These are phyloP conservation scores for Chaenocephalus aceratus DNA, from an alignment of 2,113 vertebrate genomes.

Conservation along the genomic window DNA sequence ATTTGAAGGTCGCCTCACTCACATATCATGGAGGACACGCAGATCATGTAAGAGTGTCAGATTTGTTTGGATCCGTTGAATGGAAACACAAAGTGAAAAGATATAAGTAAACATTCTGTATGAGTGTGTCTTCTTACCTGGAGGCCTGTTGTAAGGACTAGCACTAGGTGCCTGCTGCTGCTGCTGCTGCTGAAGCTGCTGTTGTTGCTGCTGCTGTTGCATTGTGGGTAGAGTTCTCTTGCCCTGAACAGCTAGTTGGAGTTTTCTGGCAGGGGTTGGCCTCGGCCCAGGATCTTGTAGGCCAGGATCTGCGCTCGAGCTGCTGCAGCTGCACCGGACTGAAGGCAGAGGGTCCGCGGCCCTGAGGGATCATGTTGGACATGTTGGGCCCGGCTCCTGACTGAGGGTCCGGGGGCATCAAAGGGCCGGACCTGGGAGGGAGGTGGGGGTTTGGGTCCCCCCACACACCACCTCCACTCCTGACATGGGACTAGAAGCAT, in stretches of 20 bases:
- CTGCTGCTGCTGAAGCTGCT: slow-evolving; percentile 54
- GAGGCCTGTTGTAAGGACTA: slow-evolving; percentile 88
- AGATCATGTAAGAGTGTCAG: not conserved
- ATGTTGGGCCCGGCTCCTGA: slow-evolving; percentile 75
- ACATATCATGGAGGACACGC: not conserved
- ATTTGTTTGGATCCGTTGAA: not conserved
- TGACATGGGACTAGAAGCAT: slow-evolving; percentile 94
- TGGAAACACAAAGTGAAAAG: not conserved
- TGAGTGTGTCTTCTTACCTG: slow-evolving; percentile 80
- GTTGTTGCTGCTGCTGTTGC: slow-evolving; percentile 86
- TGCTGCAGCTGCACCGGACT: slow-evolving; percentile 97
- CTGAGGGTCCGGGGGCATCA: slow-evolving; percentile 92
- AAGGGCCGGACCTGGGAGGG: slow-evolving; percentile 88
- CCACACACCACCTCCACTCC: slow-evolving; percentile 85
- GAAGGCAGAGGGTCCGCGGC: slow-evolving; percentile 92
- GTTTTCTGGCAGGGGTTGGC: slow-evolving; percentile 96
- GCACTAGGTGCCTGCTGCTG: slow-evolving; percentile 69
- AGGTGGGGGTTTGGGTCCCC: slow-evolving; percentile 92
- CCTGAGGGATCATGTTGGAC: slow-evolving; percentile 86
- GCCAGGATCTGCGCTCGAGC: slow-evolving; percentile 97
- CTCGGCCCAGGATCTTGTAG: slow-evolving; percentile 96
- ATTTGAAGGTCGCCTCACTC: not conserved
- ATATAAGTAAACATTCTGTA: not conserved
- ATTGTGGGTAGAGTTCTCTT: slow-evolving; percentile 95
- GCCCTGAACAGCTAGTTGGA: slow-evolving; percentile 97